These are phyloP conservation scores for Drosophila arizonae DNA, from an alignment of 1,140 invertebrate genomes.

Conservation along the genomic window DNA sequence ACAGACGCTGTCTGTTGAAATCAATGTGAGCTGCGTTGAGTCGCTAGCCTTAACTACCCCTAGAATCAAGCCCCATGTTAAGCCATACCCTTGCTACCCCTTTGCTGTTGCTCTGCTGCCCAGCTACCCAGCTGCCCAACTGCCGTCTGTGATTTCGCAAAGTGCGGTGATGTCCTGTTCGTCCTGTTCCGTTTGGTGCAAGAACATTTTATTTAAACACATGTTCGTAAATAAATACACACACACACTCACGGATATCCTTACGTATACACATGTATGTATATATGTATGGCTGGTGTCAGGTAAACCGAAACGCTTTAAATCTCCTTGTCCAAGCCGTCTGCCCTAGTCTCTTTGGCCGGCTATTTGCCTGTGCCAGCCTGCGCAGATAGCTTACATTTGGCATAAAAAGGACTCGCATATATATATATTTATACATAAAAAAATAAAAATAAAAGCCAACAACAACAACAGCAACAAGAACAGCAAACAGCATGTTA, in stretches of 20 bases:
- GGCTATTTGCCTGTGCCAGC: conserved; percentile 49
- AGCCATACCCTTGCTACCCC: neutral
- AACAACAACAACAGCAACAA: conserved; percentile 9
- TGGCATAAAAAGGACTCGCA: conserved; percentile 72
- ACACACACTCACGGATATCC: neutral
- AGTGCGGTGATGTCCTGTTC: conserved; percentile 70
- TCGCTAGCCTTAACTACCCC: conserved; percentile 33
- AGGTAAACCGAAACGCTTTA: conserved; percentile 79
- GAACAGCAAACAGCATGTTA: conserved; percentile 61
- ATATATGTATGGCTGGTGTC: conserved; percentile 47
- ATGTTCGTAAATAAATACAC: conserved; percentile 43
- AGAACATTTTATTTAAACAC: conserved; percentile 75
- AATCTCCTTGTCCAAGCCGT: conserved; percentile 68
- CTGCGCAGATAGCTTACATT: conserved; percentile 75
- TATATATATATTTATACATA: neutral
- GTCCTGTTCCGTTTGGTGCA: conserved; percentile 65
- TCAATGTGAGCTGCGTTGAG: conserved; percentile 66
- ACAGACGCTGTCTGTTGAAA: conserved; percentile 65
- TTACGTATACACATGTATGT: conserved; percentile 28
- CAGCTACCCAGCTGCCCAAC: conserved; percentile 16
- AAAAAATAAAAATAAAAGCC: conserved; percentile 20
- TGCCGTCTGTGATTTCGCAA: conserved; percentile 65
- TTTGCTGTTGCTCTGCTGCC: neutral
- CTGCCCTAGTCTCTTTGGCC: conserved; percentile 11
- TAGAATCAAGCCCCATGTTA: neutral